Conservation (phyloP, 2,797 vertebrate genomes). For the Helarctos malayanus region DNA sequence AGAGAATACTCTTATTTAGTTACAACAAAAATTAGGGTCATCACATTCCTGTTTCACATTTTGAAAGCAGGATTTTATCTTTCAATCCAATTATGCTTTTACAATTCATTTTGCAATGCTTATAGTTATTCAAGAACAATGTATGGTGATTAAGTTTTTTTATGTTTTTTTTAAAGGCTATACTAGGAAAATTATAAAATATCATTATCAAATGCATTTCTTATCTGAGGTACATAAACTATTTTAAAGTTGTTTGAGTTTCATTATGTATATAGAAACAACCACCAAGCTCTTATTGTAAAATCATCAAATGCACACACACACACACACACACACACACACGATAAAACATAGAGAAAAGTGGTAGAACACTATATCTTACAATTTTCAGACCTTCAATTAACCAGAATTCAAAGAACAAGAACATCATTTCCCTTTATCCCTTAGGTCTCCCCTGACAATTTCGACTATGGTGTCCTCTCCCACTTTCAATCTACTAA, state of each 20-base stretch:
- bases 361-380: neutral
- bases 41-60: neutral
- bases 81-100: neutral
- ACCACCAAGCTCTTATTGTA: neutral
- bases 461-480: neutral
- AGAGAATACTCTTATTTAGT: conserved; percentile 22
- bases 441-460: neutral
- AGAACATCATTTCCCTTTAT: neutral
- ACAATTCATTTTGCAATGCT: conserved; percentile 31
- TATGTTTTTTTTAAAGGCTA: neutral
- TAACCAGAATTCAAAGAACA: neutral
- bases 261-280: neutral
- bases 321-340: neutral
- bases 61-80: neutral
- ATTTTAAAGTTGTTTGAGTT: neutral
- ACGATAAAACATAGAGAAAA: neutral
- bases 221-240: neutral
- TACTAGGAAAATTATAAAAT: neutral
- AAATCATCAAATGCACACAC: neutral
- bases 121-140: neutral
- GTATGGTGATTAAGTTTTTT: neutral
- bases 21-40: neutral
- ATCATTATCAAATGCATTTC: neutral
- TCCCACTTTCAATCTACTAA: neutral
- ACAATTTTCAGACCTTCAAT: neutral